Conservation (phyloP, 2,113 vertebrate genomes). For the Vulpes vulpes region DNA sequence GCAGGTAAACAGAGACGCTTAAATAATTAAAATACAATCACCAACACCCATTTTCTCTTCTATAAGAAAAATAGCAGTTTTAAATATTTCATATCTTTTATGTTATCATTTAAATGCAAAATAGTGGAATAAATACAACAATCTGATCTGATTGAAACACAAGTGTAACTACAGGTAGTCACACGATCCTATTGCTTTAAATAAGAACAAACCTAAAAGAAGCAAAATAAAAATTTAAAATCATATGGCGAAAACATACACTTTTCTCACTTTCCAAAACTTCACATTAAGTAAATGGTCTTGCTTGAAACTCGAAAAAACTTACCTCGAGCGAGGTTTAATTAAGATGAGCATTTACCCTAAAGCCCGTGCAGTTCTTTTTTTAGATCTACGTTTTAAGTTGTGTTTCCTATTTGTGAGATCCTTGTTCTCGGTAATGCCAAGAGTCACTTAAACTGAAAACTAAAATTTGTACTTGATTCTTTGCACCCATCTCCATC, state of each 20-base stretch:
- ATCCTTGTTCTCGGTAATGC: slow-evolving; percentile 85
- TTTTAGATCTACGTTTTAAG: slow-evolving; percentile 80
- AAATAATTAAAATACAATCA: slow-evolving; percentile 96
- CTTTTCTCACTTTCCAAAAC: slow-evolving; percentile 87
- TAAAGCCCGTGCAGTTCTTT: slow-evolving; percentile 83
- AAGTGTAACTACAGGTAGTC: slow-evolving; percentile 92
- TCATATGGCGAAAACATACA: slow-evolving; percentile 89
- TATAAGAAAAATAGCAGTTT: slow-evolving; percentile 96
- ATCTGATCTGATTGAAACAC: slow-evolving; percentile 95
- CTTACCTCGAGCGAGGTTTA: slow-evolving; percentile 87
- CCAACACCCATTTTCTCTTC: slow-evolving; percentile 93
- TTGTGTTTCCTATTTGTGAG: slow-evolving; percentile 81
- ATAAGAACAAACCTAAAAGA: slow-evolving; percentile 90
- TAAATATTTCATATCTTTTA: slow-evolving; percentile 94
- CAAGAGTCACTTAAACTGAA: slow-evolving; percentile 82
- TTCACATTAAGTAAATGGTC: slow-evolving; percentile 90
- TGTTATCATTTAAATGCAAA: slow-evolving; percentile 94
- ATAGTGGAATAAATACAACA: slow-evolving; percentile 95
- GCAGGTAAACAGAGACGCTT: slow-evolving; percentile 95
- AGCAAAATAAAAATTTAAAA: slow-evolving; percentile 87
- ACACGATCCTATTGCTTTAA: slow-evolving; percentile 96
- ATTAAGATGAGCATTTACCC: slow-evolving; percentile 86
- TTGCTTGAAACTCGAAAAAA: slow-evolving; percentile 87
- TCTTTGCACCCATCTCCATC: slow-evolving; percentile 82
- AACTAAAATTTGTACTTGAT: slow-evolving; percentile 81